These are phyloP conservation scores for Ptychobarbus kaznakovi DNA, from an alignment of 2,797 vertebrate genomes.

Conservation along the genomic window DNA sequence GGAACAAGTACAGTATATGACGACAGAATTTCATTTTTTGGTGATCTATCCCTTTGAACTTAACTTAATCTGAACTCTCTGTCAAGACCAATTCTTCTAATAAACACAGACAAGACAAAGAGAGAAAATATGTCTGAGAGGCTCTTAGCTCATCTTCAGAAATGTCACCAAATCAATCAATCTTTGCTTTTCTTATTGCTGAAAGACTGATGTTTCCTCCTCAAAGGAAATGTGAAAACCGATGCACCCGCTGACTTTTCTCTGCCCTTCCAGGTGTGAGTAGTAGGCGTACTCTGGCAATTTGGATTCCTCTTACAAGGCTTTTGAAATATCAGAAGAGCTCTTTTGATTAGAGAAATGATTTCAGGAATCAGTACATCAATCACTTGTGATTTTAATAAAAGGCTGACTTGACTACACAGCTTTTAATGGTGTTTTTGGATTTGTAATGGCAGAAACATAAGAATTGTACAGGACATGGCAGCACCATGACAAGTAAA, in stretches of 20 bases:
- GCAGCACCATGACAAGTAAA: background rate
- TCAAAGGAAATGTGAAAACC: conserved; percentile 22
- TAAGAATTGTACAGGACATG: background rate
- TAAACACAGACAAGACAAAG: conserved; percentile 15
- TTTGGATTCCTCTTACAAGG: background rate
- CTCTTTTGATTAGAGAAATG: conserved; percentile 5
- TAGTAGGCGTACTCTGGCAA: background rate
- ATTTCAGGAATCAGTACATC: conserved; percentile 10
- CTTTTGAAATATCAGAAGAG: conserved; percentile 17
- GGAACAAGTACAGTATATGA: background rate
- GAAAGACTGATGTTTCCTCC: conserved; percentile 19
- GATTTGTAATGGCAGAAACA: background rate
- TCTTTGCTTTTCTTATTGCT: conserved; percentile 8
- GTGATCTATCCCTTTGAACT: background rate
- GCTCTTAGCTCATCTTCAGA: conserved; percentile 4
- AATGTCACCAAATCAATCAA: conserved; percentile 44
- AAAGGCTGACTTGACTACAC: background rate
- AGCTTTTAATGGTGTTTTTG: background rate
- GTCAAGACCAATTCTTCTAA: conserved; percentile 17
- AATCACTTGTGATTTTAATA: background rate
- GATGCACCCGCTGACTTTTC: background rate
- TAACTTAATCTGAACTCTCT: background rate
- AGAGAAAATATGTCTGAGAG: conserved; percentile 11
- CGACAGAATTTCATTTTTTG: background rate
- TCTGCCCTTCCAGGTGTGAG: conserved; percentile 7